Percentiles rank a stretch among this genome's conserved stretches.
Conservation (phyloP, 2,797 vertebrate genomes). For the Megalops cyprinoides region DNA sequence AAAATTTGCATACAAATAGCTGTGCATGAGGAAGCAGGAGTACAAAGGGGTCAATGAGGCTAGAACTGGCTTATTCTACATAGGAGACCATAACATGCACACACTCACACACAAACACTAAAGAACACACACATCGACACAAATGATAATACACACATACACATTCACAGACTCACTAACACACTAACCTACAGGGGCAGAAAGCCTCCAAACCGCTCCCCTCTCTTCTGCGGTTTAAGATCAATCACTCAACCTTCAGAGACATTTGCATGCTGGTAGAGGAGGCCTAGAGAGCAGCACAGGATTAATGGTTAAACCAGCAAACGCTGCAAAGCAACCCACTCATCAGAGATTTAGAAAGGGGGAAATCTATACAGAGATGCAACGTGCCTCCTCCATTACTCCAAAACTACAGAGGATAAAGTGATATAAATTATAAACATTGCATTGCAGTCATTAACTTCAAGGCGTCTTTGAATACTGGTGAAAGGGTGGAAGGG, state of each 20-base stretch:
- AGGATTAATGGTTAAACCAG: neutral
- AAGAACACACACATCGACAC: neutral
- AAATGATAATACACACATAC: neutral
- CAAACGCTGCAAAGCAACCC: neutral
- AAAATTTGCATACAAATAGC: no score
- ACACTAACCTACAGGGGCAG: neutral
- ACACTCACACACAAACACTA: neutral
- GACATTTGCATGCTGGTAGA: neutral
- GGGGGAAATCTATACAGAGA: constrained; percentile 46
- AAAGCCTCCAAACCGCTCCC: neutral
- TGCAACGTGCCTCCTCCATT: neutral
- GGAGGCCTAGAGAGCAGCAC: neutral
- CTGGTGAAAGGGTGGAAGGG: no score
- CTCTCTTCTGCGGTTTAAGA: neutral
- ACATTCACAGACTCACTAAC: neutral
- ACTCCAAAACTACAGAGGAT: neutral
- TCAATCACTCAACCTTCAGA: neutral
- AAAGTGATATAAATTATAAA: neutral
- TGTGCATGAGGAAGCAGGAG: no score
- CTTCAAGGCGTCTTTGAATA: neutral
- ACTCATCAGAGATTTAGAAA: constrained; percentile 60
- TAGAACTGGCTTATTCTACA: no score
- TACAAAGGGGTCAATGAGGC: no score
- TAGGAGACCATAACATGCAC: no score
- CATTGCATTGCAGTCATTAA: neutral